Base-by-base conservation (phyloP, 2,888 invertebrate genomes). In the Drosophila buzzatii region DNA sequence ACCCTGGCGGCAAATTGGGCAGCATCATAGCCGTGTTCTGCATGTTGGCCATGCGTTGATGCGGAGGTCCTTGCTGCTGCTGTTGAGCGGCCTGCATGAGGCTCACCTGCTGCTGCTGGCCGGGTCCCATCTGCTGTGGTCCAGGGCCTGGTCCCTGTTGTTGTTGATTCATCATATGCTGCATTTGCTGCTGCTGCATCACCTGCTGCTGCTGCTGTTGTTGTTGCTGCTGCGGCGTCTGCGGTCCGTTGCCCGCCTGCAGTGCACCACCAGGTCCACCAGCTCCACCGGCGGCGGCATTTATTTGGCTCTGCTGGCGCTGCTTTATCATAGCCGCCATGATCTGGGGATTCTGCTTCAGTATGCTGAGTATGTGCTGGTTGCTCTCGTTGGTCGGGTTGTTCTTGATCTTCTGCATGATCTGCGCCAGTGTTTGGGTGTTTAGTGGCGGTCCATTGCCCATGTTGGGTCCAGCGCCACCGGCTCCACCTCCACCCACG, bases 281-380 rank as follows among this genome's bases (percentile, higher is more conserved):
- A 45, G 78, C 83, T 23, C 83, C 88, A 18, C 89, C 85, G 5
- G 81, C 82, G 31, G 83, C 89, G 27, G 91, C 87, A 76, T 92
- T 93, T 7, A 86, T 84, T 85, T 92, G 92, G 79, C 91, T 92
- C 76, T 93, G 95, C 94, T 96, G 96, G 92, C 97, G 94, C 93
- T 97, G 97, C 91, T 98, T 98, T 80, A 99, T 97, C 92, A 98
- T 98, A 62, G 98, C 98, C 64, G 98, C 98, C 98, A 99, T 98
- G 53, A 99, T 94, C 87, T 97, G 97, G 45, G 99, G 99, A 94
- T 98, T 98, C 78, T 97, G 96, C 93, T 98, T 98, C 76, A 99
- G 95, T 91, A 99, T 98, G 90, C 96, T 96, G 74, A 98, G 94
- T 72, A 97, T 96, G 93, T 97, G 97, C 91, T 96, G 96, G 91